Evolutionary conservation across 2,888 invertebrate species (phyloP).

Genomic region (Catocala sponsa): DNA sequence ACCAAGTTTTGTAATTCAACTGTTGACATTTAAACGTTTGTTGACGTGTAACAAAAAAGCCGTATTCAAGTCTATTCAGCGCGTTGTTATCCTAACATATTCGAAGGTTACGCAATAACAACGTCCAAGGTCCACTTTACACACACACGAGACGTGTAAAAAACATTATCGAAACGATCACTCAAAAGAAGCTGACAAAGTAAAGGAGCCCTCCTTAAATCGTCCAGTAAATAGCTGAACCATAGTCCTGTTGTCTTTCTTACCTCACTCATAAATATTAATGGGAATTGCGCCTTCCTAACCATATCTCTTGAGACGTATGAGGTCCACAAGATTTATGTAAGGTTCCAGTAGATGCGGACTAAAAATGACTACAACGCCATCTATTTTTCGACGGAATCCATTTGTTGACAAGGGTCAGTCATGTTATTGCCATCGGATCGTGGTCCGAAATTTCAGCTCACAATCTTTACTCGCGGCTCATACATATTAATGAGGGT

Average conservation of each 20-base stretch:
- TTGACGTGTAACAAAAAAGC: constrained; percentile 27
- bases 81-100: constrained; percentile 31
- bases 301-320: constrained; percentile 67
- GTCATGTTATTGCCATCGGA: constrained; percentile 67
- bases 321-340: constrained; percentile 74
- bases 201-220: constrained; percentile 3
- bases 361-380: constrained; percentile 69
- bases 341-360: constrained; percentile 63
- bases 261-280: constrained; percentile 72
- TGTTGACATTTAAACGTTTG: constrained; percentile 6
- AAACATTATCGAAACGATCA: constrained; percentile 12
- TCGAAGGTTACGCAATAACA: constrained; percentile 33
- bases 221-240: constrained; percentile 49
- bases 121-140: constrained; percentile 28
- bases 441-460: constrained; percentile 61
- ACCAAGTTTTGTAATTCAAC: not conserved
- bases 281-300: constrained; percentile 60
- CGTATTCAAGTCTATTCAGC: constrained; percentile 35
- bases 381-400: constrained; percentile 67
- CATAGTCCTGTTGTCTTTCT: constrained; percentile 56
- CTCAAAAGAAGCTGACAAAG: constrained; percentile 12
- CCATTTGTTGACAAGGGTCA: constrained; percentile 80
- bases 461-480: constrained; percentile 61
- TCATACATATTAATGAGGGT: constrained; percentile 74
- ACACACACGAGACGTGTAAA: constrained; percentile 24